Evolutionary conservation across 2,888 invertebrate species (phyloP), one percentile per base, ranked within the genome.

Genomic region (Brenthis daphne): DNA sequence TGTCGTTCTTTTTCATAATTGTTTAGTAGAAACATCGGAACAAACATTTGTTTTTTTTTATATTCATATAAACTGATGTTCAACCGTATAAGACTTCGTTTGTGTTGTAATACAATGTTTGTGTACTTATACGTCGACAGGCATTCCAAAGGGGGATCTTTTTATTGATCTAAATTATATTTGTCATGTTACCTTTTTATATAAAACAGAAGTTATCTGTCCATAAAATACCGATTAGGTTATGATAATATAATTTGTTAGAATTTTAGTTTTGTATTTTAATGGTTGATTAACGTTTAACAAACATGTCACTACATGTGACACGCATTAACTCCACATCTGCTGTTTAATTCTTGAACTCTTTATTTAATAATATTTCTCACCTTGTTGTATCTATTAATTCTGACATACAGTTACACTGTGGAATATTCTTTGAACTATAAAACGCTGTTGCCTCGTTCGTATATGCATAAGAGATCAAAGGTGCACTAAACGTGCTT

Each of bases 401-500:
- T n/a, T 57, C 20, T 65, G 5, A 66, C 47, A 65, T 57, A 64
- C 54, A 53, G 61, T 65, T 51, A 43, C 65, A 29, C 47, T 63
- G 51, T 68, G 58, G 43, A 50, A 63, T 50, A 75, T 75, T 77
- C 75, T 64, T 68, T 76, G 77, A 75, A 76, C 76, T 76, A 76
- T 79, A 75, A 76, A 77, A 68, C 70, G 70, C 73, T 55, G 72
- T 73, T 73, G 65, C 67, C 64, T 71, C 71, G 69, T 70, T 71
- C 71, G 69, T 70, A 69, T 70, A 69, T 73, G 70, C 74, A 71
- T 70, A 72, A 69, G 69, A 78, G 80, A 80, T 80, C 80, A 80
- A 80, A 80, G 78, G 74, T 77, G 75, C 71, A 73, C 73, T 67
- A 72, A 74, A 77, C 77, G 76, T 74, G 77, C 75, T 75, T 75